Conservation (phyloP, 1,140 invertebrate species). For the Anastrepha ludens region DNA sequence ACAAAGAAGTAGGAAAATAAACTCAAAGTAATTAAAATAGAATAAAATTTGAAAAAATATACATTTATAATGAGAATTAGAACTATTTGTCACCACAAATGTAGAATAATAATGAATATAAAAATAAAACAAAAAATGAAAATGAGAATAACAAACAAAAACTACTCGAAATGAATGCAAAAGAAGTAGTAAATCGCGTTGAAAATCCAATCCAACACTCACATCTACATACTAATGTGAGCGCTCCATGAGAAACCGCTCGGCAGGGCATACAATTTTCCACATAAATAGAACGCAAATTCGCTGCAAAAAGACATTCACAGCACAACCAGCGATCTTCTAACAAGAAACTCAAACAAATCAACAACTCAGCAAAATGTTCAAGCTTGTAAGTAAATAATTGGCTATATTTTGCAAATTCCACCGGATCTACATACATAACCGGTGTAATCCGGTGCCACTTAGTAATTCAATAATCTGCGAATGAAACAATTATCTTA, state of each 20-base stretch:
- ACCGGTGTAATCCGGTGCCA: constrained; percentile 20
- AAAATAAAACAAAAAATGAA: too few species aligned
- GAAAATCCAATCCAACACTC: neutral
- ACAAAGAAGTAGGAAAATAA: too few species aligned
- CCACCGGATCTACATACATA: neutral
- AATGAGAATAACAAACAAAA: neutral
- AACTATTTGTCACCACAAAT: too few species aligned
- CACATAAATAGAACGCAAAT: constrained; percentile 64
- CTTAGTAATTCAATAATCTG: constrained; percentile 48
- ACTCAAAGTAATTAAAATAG: too few species aligned
- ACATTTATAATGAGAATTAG: too few species aligned
- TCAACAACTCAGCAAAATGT: constrained; percentile 66
- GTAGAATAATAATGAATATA: too few species aligned
- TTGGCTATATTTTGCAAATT: neutral
- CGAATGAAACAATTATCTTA: constrained; percentile 29
- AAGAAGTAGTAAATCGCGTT: neutral
- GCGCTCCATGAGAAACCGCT: neutral
- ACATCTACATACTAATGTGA: neutral
- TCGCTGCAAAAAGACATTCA: constrained; percentile 62
- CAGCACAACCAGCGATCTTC: constrained; percentile 62
- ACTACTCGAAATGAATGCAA: constrained; percentile 17
- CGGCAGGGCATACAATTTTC: neutral
- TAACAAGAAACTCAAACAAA: neutral
- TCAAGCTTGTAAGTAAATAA: constrained; percentile 68
- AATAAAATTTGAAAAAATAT: too few species aligned